These are phyloP conservation scores for Hermaeophaga mercurialis DNA, from an alignment of 2,888 invertebrate genomes.

Conservation along the genomic window DNA sequence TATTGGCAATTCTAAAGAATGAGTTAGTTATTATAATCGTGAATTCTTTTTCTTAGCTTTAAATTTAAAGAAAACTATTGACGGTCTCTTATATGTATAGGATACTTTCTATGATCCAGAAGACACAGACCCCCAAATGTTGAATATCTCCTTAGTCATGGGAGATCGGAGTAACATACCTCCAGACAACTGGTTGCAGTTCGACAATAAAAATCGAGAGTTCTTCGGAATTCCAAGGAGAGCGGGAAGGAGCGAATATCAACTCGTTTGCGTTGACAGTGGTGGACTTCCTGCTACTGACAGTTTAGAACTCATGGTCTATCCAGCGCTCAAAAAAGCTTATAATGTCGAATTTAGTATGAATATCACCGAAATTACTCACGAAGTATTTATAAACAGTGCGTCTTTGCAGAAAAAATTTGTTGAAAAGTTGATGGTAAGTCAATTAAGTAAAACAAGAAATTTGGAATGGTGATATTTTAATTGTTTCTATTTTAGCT, in stretches of 20 bases:
- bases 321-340: constrained; percentile 65
- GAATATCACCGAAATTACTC: constrained; percentile 70
- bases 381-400: constrained; percentile 69
- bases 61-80: too few species aligned
- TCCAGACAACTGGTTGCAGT: constrained; percentile 82
- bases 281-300: constrained; percentile 78
- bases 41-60: too few species aligned
- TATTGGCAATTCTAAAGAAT: too few species aligned
- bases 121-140: constrained; percentile 74
- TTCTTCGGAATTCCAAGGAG: constrained; percentile 82
- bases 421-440: constrained; percentile 70
- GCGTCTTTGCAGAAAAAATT: constrained; percentile 78
- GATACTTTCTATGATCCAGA: constrained; percentile 91
- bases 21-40: too few species aligned
- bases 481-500: too few species aligned
- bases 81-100: constrained; percentile 58
- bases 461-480: too few species aligned
- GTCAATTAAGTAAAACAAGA: too few species aligned
- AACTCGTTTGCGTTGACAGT: constrained; percentile 76
- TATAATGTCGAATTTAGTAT: constrained; percentile 83
- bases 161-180: constrained; percentile 72
- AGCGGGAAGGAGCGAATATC: constrained; percentile 76
- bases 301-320: constrained; percentile 77
- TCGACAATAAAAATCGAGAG: constrained; percentile 85
- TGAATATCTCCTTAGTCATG: constrained; percentile 75